Percentiles rank a stretch among this genome's conserved stretches.
phyloP scores from a whole-genome alignment of 2,888 invertebrate genomes.

The Apotomis capreana region DNA sequence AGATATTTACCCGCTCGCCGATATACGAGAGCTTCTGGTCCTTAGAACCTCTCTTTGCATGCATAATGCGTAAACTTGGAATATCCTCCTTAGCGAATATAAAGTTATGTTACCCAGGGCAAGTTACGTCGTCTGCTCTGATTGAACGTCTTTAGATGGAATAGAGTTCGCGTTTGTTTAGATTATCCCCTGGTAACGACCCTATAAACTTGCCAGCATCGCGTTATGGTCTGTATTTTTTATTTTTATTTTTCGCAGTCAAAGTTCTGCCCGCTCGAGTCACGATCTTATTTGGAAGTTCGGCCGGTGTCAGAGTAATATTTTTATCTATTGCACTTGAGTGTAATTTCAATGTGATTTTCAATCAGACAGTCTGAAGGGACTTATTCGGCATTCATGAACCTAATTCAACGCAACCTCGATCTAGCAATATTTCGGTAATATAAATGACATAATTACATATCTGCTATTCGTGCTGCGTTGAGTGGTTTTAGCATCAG shows the following conservation, averaged over 20 bases:
- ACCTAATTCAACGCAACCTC: neutral
- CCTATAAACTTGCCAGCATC: conserved; percentile 53
- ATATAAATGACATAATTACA: too few species aligned
- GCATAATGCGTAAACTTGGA: conserved; percentile 68
- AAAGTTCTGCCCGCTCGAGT: conserved; percentile 23
- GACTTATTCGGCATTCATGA: neutral
- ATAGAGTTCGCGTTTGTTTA: conserved; percentile 65
- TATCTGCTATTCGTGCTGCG: too few species aligned
- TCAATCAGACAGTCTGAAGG: neutral
- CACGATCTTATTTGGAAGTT: conserved; percentile 30
- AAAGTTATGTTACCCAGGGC: conserved; percentile 61
- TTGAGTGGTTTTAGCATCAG: too few species aligned
- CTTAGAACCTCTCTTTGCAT: conserved; percentile 66
- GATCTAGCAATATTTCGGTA: too few species aligned
- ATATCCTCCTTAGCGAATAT: conserved; percentile 69
- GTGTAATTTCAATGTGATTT: neutral
- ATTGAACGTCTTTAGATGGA: conserved; percentile 63
- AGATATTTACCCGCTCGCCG: conserved; percentile 21
- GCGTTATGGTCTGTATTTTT: conserved; percentile 51
- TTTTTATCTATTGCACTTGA: neutral
- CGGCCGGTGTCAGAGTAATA: conserved; percentile 6
- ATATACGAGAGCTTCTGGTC: conserved; percentile 54
- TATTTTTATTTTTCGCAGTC: conserved; percentile 48
- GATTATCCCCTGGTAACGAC: conserved; percentile 62
- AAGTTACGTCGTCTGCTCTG: conserved; percentile 61